These are phyloP conservation scores for Macropus fuliginosus DNA, from an alignment of 2,797 vertebrate genomes.

Conservation along the genomic window DNA sequence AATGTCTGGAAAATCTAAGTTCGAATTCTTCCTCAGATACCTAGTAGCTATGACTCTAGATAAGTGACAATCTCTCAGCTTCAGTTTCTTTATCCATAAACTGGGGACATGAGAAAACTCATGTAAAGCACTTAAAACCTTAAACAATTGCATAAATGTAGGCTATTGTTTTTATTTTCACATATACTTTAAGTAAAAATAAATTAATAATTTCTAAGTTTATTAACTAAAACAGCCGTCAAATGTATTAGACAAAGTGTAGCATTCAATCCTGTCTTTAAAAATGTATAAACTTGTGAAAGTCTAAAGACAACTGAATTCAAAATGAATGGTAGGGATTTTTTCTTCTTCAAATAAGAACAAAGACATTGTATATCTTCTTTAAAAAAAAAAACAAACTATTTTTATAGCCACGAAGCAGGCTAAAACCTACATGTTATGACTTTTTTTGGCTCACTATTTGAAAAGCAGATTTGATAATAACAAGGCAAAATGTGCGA, in stretches of 20 bases:
- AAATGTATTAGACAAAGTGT: neutral
- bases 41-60: neutral
- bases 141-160: neutral
- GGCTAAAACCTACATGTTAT: slow-evolving; percentile 10
- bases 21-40: neutral
- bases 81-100: neutral
- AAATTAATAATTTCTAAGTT: neutral
- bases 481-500: neutral
- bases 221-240: neutral
- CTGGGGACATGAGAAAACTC: neutral
- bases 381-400: neutral
- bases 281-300: neutral
- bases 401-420: neutral
- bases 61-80: neutral
- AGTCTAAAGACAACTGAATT: neutral
- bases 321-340: neutral
- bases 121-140: neutral
- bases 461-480: slow-evolving; percentile 7
- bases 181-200: neutral
- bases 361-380: neutral
- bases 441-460: slow-evolving; percentile 29
- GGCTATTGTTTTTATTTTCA: neutral
- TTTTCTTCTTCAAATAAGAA: neutral
- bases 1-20: neutral
- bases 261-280: neutral